Conservation (phyloP, 2,113 vertebrate species). For the Plectropomus leopardus region DNA sequence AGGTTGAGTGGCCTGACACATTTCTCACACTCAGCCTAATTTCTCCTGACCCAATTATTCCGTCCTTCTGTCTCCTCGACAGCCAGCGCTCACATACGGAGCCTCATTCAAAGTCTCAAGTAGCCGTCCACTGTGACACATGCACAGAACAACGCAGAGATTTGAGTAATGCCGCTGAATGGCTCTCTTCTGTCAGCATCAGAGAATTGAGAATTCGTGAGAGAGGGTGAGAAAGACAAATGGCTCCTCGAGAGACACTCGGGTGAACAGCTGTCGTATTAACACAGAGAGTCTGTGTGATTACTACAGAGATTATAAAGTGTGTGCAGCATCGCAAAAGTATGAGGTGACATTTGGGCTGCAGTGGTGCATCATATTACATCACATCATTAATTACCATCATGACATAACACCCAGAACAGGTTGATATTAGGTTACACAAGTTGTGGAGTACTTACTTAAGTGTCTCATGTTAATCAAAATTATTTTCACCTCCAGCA, state of each 20-base stretch:
- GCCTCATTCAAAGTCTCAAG: constrained; percentile 10
- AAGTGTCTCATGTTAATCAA: background rate
- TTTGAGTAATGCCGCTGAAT: background rate
- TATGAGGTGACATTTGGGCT: too few species aligned
- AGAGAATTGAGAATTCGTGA: background rate
- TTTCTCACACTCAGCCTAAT: constrained; percentile 31
- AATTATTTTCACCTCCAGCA: constrained; percentile 8
- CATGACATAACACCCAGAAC: background rate
- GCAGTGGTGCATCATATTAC: background rate
- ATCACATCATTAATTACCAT: background rate
- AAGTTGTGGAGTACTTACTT: too few species aligned
- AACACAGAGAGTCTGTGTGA: background rate
- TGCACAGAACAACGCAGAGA: background rate
- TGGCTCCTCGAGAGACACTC: constrained; percentile 15
- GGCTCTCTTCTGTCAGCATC: background rate
- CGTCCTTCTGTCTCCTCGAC: constrained; percentile 23
- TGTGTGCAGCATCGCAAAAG: too few species aligned
- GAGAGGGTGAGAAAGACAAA: constrained; percentile 2
- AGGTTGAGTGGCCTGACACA: constrained; percentile 20
- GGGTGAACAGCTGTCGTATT: constrained; percentile 23
- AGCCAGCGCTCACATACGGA: background rate
- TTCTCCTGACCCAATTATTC: constrained; percentile 62
- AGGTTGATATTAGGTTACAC: background rate
- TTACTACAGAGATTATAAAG: background rate
- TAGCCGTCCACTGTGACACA: background rate